Conservation (phyloP, 1,140 invertebrate species). For the Ridgeia piscesae region DNA sequence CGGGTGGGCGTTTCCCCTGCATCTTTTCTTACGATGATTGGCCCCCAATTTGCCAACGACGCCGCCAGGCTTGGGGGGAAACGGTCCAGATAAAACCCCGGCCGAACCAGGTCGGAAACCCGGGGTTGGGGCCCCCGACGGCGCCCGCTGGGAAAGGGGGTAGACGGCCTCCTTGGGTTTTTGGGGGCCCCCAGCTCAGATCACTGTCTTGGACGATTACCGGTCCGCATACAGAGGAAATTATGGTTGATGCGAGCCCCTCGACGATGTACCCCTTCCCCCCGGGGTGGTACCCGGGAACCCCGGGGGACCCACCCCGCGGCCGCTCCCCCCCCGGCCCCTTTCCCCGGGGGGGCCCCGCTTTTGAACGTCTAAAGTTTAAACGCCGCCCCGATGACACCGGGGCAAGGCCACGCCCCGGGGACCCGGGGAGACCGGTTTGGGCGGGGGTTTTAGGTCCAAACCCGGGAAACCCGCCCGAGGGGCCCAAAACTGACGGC, state of each 20-base stretch:
- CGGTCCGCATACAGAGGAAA: conserved; percentile 85
- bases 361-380: conserved; percentile 27
- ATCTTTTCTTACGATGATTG: conserved; percentile 86
- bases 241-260: conserved; percentile 75
- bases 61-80: conserved; percentile 77
- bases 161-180: conserved; percentile 94
- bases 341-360: not conserved
- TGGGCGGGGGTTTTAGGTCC: not conserved
- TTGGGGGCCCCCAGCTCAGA: conserved; percentile 91
- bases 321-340: conserved; percentile 49
- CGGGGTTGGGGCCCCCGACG: conserved; percentile 35
- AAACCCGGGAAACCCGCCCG: not conserved
- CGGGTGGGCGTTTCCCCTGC: conserved; percentile 88
- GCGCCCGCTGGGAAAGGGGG: conserved; percentile 81
- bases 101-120: conserved; percentile 79
- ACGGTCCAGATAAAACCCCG: conserved; percentile 86
- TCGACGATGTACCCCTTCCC: conserved; percentile 36
- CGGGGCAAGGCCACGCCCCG: not conserved
- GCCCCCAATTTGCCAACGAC: conserved; percentile 69
- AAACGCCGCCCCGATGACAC: not conserved
- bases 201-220: conserved; percentile 70
- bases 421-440: not conserved
- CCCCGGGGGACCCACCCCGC: conserved; percentile 53
- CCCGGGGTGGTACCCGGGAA: conserved; percentile 46
- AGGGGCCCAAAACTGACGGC: not conserved